Conservation (phyloP, 2,113 vertebrate genomes). For the Perca fluviatilis region DNA sequence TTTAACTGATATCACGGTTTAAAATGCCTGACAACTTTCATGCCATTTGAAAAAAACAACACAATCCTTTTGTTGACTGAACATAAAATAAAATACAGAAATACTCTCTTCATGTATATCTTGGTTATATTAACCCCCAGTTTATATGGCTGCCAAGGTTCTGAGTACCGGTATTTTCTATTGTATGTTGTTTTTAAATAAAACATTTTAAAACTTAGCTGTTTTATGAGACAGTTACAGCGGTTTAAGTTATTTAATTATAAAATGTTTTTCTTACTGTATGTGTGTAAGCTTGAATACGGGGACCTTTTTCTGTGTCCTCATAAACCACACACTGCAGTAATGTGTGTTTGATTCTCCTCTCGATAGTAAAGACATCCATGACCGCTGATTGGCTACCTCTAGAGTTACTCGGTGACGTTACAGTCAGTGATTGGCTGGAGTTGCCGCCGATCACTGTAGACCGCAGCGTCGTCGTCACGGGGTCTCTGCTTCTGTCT, state of each 20-base stretch:
- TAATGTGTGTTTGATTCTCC: not conserved
- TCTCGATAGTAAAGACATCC: not conserved
- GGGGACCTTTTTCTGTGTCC: not conserved
- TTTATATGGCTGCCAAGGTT: conserved; percentile 36
- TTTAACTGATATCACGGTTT: not conserved
- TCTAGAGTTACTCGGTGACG: not conserved
- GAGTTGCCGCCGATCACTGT: accelerated
- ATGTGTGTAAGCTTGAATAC: not conserved
- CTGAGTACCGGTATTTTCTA: conserved; percentile 66
- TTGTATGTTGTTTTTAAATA: conserved; percentile 61
- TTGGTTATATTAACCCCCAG: conserved; percentile 51
- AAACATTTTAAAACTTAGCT: conserved; percentile 23
- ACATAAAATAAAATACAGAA: conserved; percentile 3
- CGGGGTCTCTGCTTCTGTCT: not conserved
- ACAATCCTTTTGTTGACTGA: not conserved
- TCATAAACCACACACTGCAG: not conserved
- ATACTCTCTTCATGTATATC: conserved; percentile 31
- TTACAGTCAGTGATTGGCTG: not conserved
- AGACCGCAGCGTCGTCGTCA: accelerated
- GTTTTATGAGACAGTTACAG: not conserved
- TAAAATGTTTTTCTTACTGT: not conserved
- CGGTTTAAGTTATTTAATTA: not conserved
- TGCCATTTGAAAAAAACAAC: not conserved
- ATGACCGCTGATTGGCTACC: conserved; percentile 9
- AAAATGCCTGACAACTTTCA: not conserved